Conservation (phyloP, 1,140 invertebrate species). For the Bombus impatiens region DNA sequence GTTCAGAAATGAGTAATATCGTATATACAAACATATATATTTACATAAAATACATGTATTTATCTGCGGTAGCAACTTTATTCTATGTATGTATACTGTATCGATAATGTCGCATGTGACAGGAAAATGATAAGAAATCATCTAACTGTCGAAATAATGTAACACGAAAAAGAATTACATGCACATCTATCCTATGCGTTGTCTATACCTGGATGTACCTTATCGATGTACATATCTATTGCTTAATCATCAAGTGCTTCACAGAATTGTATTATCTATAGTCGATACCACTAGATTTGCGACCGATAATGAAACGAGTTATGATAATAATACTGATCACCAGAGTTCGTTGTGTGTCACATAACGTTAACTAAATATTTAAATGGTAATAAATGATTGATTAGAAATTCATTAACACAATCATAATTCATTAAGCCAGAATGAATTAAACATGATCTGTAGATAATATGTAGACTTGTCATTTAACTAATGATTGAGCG, state of each 20-base stretch:
- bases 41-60: background rate
- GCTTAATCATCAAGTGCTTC: background rate
- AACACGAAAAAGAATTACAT: background rate
- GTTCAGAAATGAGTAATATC: too few relatives aligned
- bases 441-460: background rate
- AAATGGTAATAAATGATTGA: background rate
- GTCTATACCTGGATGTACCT: background rate
- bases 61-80: background rate
- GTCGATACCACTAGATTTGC: background rate
- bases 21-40: too few relatives aligned
- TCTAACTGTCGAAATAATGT: background rate
- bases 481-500: background rate
- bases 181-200: background rate
- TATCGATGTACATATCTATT: background rate
- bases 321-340: background rate
- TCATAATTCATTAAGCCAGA: background rate
- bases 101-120: background rate
- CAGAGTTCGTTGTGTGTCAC: slow-evolving; percentile 18
- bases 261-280: background rate
- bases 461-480: background rate
- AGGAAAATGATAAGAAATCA: background rate
- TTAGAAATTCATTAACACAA: background rate
- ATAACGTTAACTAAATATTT: background rate
- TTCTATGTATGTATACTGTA: background rate
- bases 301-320: background rate